Evolutionary conservation across 2,797 vertebrate species (phyloP).

Genomic region (Sebastes cheni): DNA sequence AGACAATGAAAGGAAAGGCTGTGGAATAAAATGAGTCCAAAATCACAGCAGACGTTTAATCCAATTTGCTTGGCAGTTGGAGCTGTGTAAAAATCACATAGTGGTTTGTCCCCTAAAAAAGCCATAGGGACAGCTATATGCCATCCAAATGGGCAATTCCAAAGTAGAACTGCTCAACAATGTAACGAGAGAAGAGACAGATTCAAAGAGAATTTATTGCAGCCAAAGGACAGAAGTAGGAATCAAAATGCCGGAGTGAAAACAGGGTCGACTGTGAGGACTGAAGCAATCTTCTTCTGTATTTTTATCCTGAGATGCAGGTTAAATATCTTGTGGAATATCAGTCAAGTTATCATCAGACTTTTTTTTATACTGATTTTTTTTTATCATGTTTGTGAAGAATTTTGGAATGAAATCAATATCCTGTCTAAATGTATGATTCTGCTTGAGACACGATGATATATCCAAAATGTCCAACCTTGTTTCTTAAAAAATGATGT

Average conservation of each 20-base stretch:
- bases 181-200: slow-evolving; percentile 36
- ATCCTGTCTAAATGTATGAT: neutral
- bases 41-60: slow-evolving; percentile 74
- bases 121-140: slow-evolving; percentile 35
- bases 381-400: neutral
- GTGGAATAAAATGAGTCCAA: slow-evolving; percentile 59
- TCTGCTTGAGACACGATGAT: neutral
- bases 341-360: neutral
- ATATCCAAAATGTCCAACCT: neutral
- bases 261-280: neutral
- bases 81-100: slow-evolving; percentile 57
- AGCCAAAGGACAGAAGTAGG: neutral
- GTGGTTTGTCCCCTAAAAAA: slow-evolving; percentile 64
- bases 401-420: neutral
- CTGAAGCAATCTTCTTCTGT: neutral
- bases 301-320: neutral
- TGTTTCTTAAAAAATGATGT: no score
- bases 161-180: slow-evolving; percentile 50
- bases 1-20: slow-evolving; percentile 50
- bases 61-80: slow-evolving; percentile 67
- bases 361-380: neutral
- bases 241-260: neutral
- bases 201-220: slow-evolving; percentile 30
- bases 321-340: neutral
- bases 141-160: slow-evolving; percentile 40